phyloP scores from a whole-genome alignment of 2,888 invertebrate species.

The Tenodera sinensis region DNA sequence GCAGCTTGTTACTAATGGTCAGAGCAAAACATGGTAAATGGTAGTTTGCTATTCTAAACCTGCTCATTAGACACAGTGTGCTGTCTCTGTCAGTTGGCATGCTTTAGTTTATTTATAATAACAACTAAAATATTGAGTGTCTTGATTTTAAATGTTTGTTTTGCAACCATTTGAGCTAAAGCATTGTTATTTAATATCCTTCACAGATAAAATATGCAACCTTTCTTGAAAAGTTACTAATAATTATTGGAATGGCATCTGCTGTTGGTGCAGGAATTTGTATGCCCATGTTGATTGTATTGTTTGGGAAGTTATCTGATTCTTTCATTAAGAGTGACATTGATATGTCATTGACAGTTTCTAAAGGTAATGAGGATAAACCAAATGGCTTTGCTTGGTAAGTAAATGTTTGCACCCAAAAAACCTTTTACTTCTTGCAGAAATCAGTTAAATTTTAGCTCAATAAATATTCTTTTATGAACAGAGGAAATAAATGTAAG shows the following conservation, averaged over 20 bases:
- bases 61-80: too few species aligned
- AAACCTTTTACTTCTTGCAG: too few species aligned
- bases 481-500: too few species aligned
- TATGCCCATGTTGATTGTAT: not conserved
- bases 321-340: not conserved
- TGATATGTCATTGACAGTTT: not conserved
- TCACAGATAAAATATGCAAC: constrained; percentile 3
- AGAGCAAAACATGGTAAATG: too few species aligned
- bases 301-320: not conserved
- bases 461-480: too few species aligned
- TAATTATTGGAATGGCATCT: not conserved
- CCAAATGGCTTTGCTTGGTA: not conserved
- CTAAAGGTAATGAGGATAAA: not conserved
- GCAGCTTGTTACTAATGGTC: too few species aligned
- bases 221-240: not conserved
- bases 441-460: too few species aligned
- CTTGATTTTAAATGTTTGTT: too few species aligned
- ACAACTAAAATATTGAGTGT: too few species aligned
- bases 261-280: not conserved
- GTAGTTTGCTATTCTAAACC: too few species aligned
- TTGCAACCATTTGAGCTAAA: not conserved
- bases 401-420: not conserved
- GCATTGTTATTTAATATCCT: not conserved
- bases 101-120: too few species aligned
- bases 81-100: too few species aligned